Evolutionary conservation across 2,113 vertebrate genomes (phyloP).

Genomic region (Alaudala cheleensis): DNA sequence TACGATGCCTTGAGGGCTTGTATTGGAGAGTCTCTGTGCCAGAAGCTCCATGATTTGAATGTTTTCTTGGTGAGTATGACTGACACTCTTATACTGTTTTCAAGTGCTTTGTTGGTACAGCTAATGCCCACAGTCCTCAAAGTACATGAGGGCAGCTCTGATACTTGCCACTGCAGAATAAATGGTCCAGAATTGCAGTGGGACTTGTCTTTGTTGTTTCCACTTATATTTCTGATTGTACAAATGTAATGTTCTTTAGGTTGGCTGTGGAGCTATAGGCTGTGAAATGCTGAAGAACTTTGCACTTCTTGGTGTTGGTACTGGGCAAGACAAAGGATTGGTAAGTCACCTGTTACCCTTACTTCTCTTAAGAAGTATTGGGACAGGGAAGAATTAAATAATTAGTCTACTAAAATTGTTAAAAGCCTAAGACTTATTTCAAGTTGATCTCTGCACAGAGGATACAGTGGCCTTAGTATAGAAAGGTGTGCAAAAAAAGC

Average conservation of each 20-base stretch:
- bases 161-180: neutral
- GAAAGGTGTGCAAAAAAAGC: neutral
- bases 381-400: neutral
- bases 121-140: neutral
- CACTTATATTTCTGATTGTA: neutral
- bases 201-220: neutral
- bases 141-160: neutral
- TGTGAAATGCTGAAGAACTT: slow-evolving; percentile 99
- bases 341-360: slow-evolving; percentile 56
- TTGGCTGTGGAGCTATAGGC: slow-evolving; percentile 97
- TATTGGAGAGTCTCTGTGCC: slow-evolving; percentile 88
- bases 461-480: neutral
- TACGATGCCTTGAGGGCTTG: slow-evolving; percentile 93
- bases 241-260: slow-evolving; percentile 70
- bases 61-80: slow-evolving; percentile 89
- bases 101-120: neutral
- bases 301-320: slow-evolving; percentile 91
- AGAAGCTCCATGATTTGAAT: slow-evolving; percentile 86
- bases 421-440: neutral
- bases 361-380: neutral
- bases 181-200: neutral
- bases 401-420: neutral
- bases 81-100: neutral
- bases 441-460: neutral
- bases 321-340: slow-evolving; percentile 77